Evolutionary conservation across 2,888 invertebrate genomes (phyloP), one percentile per base, ranked within the genome.

Genomic region (Hyles lineata): DNA sequence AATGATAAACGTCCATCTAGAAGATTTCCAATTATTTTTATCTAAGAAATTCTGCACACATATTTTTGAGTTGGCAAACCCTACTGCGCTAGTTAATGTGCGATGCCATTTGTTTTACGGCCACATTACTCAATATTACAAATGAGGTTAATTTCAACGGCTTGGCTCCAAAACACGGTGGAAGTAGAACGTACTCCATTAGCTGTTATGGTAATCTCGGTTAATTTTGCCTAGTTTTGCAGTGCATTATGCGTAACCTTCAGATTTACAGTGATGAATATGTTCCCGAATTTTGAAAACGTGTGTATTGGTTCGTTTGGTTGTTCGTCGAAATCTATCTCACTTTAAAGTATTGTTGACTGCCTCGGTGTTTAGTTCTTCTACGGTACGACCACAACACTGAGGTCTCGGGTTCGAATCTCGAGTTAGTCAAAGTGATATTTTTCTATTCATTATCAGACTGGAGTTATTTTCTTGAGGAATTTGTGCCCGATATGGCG

Each of bases 61-160:
- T 23, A 5, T 23, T 60, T 60, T 17, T 25, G 25, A 60, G 23
- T 67, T 67, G 67, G 50, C 50, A 50, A 23, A 7, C 67, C 8
- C 17, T 21, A 32, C 32, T 35, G 67, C 23, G 43, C 23, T 67
- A 76, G 70, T 74, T 80, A 80, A 81, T 81, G 81, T 74, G 17
- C 75, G 67, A 76, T 76, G 80, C 78, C 78, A 79, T 80, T 80
- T 81, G 80, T 78, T 78, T 78, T 79, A 79, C 76, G 80, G 76
- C 71, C 72, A 70, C 78, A 81, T 80, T 81, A 81, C 72, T 82
- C 80, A 80, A 82, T 82, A 77, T 70, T 77, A 78, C 76, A 79
- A 80, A 82, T 82, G 79, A 76, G 77, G 76, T 72, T 75, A 77
- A 79, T 79, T 79, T 77, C 77, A 70, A 72, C 75, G 74, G 74